Evolutionary conservation across 1,140 invertebrate genomes (phyloP).

Genomic region (Ylistrum balloti): DNA sequence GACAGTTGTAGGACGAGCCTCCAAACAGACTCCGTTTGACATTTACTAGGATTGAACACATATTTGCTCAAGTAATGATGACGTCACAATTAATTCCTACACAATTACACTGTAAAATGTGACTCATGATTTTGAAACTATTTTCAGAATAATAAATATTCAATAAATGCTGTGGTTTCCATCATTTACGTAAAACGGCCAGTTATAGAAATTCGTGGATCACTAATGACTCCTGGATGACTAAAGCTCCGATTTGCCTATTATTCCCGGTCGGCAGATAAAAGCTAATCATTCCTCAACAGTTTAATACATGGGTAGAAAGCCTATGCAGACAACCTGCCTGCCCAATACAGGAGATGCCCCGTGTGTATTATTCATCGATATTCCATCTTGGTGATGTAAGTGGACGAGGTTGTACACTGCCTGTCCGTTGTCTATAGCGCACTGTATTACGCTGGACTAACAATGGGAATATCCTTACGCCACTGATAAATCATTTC

Average conservation of each 20-base stretch:
- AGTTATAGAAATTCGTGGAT: not conserved
- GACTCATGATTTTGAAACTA: not conserved
- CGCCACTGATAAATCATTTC: not conserved
- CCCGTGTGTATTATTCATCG: constrained; percentile 31
- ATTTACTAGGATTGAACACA: constrained; percentile 45
- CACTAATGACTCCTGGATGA: not conserved
- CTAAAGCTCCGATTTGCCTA: not conserved
- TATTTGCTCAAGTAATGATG: not conserved
- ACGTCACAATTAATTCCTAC: not conserved
- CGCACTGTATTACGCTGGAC: not conserved
- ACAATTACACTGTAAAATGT: constrained; percentile 17
- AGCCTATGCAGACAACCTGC: not conserved
- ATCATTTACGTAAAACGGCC: not conserved
- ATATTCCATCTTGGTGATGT: constrained; percentile 25
- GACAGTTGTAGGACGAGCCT: constrained; percentile 56
- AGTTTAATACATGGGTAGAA: constrained; percentile 17
- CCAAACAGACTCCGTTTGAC: constrained; percentile 57
- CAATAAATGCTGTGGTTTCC: not conserved
- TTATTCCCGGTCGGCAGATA: constrained; percentile 25
- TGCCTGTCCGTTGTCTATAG: not conserved
- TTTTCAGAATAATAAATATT: not conserved
- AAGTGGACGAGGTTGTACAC: not conserved
- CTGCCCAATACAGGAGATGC: constrained; percentile 1
- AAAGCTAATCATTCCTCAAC: constrained; percentile 20
- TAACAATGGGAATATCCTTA: not conserved